phyloP scores from a whole-genome alignment of 2,888 invertebrate genomes.

The Perizoma affinitatum region DNA sequence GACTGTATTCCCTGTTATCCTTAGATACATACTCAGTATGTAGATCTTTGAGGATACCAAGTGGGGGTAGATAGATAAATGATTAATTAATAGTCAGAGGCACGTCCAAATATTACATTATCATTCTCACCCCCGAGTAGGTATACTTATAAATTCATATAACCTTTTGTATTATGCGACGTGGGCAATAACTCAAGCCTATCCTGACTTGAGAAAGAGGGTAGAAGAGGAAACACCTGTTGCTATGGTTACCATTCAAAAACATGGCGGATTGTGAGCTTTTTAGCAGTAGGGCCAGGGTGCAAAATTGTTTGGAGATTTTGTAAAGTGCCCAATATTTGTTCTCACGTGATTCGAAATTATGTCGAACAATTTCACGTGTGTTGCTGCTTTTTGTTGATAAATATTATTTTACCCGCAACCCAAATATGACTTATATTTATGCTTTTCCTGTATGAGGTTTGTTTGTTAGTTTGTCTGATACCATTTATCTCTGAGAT shows the following conservation, averaged over 20 bases:
- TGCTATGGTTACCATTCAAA: conserved; percentile 63
- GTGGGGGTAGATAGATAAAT: too few relatives aligned
- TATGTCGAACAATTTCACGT: conserved; percentile 46
- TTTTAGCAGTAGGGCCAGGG: conserved; percentile 24
- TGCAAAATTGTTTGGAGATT: conserved; percentile 25
- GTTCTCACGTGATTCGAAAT: conserved; percentile 47
- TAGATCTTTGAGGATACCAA: too few relatives aligned
- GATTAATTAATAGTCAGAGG: too few relatives aligned
- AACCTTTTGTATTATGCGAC: conserved; percentile 46
- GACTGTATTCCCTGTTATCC: too few relatives aligned
- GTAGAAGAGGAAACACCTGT: conserved; percentile 62
- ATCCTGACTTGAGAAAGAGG: conserved; percentile 49
- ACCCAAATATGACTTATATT: background rate
- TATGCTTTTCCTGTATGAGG: background rate
- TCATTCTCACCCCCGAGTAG: too few relatives aligned
- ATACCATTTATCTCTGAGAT: too few relatives aligned
- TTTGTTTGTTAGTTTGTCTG: too few relatives aligned
- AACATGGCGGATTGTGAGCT: conserved; percentile 35
- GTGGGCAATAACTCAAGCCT: conserved; percentile 67
- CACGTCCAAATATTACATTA: too few relatives aligned
- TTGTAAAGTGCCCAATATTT: conserved; percentile 33
- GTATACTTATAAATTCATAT: conserved; percentile 21
- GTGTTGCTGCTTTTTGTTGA: conserved; percentile 36
- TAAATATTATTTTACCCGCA: background rate
- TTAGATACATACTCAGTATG: too few relatives aligned